These are phyloP conservation scores for Heteractis magnifica DNA, from an alignment of 92 coral and sea anemone species.

Conservation along the genomic window DNA sequence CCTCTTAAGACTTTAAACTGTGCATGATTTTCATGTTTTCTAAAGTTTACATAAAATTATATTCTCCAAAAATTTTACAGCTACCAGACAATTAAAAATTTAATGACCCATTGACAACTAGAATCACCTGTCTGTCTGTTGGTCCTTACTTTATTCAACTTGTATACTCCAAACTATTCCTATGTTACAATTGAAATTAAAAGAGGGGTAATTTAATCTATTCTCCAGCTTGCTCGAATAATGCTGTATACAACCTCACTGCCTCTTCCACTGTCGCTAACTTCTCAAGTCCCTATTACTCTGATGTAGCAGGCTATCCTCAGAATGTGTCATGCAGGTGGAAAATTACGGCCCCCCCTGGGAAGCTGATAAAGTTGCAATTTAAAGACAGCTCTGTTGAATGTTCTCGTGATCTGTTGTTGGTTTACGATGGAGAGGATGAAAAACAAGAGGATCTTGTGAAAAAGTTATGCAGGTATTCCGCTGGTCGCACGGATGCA, in stretches of 20 bases:
- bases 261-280: neutral
- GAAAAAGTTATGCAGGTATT: neutral
- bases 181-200: neutral
- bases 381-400: neutral
- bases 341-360: conserved; percentile 50
- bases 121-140: neutral
- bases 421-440: conserved; percentile 2
- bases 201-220: neutral
- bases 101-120: too few species aligned
- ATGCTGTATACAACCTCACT: neutral
- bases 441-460: conserved; percentile 15
- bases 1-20: too few species aligned
- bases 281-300: conserved; percentile 48
- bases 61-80: too few species aligned
- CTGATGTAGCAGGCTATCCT: neutral
- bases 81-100: too few species aligned
- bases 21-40: too few species aligned
- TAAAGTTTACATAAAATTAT: too few species aligned
- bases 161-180: neutral
- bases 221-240: neutral
- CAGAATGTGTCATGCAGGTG: conserved; percentile 43
- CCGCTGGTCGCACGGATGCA: neutral
- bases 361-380: conserved; percentile 35
- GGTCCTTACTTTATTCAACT: neutral
- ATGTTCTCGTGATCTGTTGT: neutral